Evolutionary conservation across 2,888 invertebrate genomes (phyloP), one percentile per base, ranked within the genome.

Genomic region (Chymomyza fuscimana): DNA sequence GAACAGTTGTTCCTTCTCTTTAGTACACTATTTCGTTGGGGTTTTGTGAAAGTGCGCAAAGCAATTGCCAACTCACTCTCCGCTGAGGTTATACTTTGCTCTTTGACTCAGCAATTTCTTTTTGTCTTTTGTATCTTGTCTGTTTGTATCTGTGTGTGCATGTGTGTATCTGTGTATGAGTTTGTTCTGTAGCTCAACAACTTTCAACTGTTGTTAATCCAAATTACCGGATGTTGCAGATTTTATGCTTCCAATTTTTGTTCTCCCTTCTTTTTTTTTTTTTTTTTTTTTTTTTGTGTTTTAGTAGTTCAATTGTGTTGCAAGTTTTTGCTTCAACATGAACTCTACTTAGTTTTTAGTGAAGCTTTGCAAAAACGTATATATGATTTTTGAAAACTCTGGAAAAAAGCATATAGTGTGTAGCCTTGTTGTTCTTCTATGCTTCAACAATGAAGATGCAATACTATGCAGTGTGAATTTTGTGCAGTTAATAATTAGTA

Each of bases 221-320:
- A 78, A 81, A 81, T 83, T 72, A 67, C 72, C 79, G 86, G 81
- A 86, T 86, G 79, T 82, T 73, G 84, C 81, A 81, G 73, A 82
- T 82, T 75, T 80, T 52, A 72, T 69, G 58, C 70, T 78, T 75
- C 69, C n/a, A 54, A 10, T 54, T 54, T 54, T 22, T 54, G 10
- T n/a, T 16, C 54, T n/a, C 15, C 9, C 5, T 52, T 51, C 4
- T 51, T 16, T 52, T 52, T 52, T 16, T 52, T 52, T 52, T 16
- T 16, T 51, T 15, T 6, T 10, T 51, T 51, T 51, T 51, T 51
- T 51, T 51, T 51, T 51, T 51, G 15, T 51, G 15, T 51, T 19
- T 25, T 25, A 25, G 25, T 54, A 54, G 54, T 54, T n/a, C 54
- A 54, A 54, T 46, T 46, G 40, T 46, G 40, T 46, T 46, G 12